Base-by-base conservation (phyloP, 2,888 invertebrate species). In the Lasioglossum zephyrum region DNA sequence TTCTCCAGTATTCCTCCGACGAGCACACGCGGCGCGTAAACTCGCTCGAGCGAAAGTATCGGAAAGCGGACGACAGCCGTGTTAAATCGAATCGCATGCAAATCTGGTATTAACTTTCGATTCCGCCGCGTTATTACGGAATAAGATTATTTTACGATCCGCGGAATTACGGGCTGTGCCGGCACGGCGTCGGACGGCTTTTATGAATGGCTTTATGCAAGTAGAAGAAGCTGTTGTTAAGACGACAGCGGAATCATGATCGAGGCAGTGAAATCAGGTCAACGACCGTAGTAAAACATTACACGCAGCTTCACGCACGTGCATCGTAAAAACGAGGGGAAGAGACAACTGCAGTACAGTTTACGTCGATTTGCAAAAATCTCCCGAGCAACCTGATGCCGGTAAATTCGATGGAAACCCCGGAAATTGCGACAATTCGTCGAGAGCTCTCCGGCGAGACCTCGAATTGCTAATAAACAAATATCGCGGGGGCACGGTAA, bases 301-400 rank as follows among this genome's bases (percentile, higher is more conserved):
- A 84, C 82, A 82, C 72, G 86, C 76, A 81, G 84, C 63, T 89
- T 77, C 83, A 90, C 89, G 90, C 88, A 85, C 89, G 87, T 80
- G 78, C 79, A 53, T 86, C 84, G 89, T 84, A 79, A 87, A 79
- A 79, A 76, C 77, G 16, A 1, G 16, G 53, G n/a, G n/a, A 16
- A 13, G 44, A 44, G 44, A 44, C 79, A 78, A 75, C 79, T 73
- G 76, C 81, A 60, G 74, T 75, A 77, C 75, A 86, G 87, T 93
- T 93, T 90, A 90, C 89, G 89, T 91, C 89, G 90, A 91, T 92
- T 92, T 90, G 90, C 85, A 93, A 93, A 92, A 93, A 91, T 22
- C 36, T 36, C 2, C 49, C 49, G 2, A 22, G 49, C 22, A 53
- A 53, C 22, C 22, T 2, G 2, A 18, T 22, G 22, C 3, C 18